A percentile compares a stretch with the other conserved stretches of the same genome.
Evolutionary conservation across 2,797 vertebrate genomes (phyloP).

Genomic region (Merluccius polli): DNA sequence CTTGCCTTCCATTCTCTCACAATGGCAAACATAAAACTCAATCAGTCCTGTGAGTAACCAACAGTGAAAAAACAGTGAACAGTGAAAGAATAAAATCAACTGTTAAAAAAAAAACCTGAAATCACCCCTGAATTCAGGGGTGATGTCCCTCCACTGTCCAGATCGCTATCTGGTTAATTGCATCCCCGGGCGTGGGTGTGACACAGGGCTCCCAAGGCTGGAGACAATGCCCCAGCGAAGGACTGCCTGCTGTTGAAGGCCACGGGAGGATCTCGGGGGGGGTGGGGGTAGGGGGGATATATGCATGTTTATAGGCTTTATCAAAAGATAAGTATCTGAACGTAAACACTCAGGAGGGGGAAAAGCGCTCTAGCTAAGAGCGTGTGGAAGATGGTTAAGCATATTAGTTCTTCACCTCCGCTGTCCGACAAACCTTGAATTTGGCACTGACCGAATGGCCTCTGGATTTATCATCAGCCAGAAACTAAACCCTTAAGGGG

Average conservation of each 20-base stretch:
- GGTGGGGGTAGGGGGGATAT: neutral
- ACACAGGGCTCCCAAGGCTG: slow-evolving; percentile 38
- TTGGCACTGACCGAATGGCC: neutral
- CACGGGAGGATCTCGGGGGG: slow-evolving; percentile 27
- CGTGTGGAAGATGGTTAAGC: neutral
- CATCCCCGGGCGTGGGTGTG: slow-evolving; percentile 51
- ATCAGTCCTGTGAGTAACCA: no score
- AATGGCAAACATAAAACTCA: no score
- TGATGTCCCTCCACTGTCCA: slow-evolving; percentile 55
- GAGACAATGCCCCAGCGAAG: slow-evolving; percentile 37
- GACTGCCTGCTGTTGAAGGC: slow-evolving; percentile 39
- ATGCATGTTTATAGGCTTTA: slow-evolving; percentile 4
- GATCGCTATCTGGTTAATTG: slow-evolving; percentile 68
- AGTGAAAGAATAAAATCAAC: no score
- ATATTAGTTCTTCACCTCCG: slow-evolving; percentile 10
- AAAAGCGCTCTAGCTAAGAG: slow-evolving; percentile 3
- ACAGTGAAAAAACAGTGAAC: no score
- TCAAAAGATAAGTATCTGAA: neutral
- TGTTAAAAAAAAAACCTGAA: no score
- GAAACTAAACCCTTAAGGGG: neutral
- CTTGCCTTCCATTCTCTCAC: no score
- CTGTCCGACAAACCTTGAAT: neutral
- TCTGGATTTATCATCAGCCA: neutral
- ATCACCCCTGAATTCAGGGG: slow-evolving; percentile 52
- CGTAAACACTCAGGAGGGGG: neutral